phyloP scores from a whole-genome alignment of 2,797 vertebrate species.

The Sebastes diploproa region DNA sequence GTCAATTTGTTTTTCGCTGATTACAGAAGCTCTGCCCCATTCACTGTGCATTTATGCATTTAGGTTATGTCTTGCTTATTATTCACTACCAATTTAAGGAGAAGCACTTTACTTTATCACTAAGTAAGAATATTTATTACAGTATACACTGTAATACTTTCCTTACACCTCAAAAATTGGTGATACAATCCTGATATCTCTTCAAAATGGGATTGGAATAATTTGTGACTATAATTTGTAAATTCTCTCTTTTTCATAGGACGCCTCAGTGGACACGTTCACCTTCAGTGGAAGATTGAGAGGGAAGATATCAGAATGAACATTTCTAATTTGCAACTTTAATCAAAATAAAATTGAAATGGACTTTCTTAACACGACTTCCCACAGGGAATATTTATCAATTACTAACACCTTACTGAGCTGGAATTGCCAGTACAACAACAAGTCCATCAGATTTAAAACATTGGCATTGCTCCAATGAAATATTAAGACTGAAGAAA shows the following conservation, averaged over 20 bases:
- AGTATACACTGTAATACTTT: not conserved
- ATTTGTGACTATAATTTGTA: not conserved
- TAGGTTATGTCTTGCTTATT: not conserved
- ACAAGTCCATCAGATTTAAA: conserved; percentile 13
- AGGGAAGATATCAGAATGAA: not conserved
- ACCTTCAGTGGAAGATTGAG: not conserved
- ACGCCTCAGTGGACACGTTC: not conserved
- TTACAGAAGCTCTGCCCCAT: conserved; percentile 2
- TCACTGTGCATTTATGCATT: not conserved
- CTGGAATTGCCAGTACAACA: conserved; percentile 14
- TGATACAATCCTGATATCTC: not conserved
- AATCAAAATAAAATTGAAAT: conserved; percentile 26
- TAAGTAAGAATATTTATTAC: no score
- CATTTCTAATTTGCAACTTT: conserved; percentile 8
- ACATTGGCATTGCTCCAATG: conserved; percentile 7
- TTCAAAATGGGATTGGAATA: not conserved
- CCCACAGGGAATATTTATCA: conserved; percentile 19
- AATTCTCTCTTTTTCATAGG: not conserved
- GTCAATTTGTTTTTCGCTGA: conserved; percentile 8
- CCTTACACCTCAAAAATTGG: not conserved
- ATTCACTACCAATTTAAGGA: not conserved
- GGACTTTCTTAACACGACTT: conserved; percentile 3
- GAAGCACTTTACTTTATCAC: not conserved
- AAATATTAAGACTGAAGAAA: conserved; percentile 58
- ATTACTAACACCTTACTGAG: not conserved